Evolutionary conservation across 2,113 vertebrate species (phyloP).

Genomic region (Willisornis vidua): DNA sequence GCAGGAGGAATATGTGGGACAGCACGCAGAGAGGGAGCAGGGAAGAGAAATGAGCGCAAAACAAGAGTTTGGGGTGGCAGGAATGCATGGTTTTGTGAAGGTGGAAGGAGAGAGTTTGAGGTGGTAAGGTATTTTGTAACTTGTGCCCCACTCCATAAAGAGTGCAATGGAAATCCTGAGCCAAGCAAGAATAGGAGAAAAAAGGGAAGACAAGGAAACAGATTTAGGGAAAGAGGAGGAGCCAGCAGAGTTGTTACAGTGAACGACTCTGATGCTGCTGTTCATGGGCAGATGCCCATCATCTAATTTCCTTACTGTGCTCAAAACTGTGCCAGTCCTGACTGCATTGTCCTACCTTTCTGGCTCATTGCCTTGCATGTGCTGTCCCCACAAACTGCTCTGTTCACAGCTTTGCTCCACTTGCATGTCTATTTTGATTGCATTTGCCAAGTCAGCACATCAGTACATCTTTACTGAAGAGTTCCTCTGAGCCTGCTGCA

Average conservation of each 20-base stretch:
- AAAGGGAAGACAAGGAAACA: neutral
- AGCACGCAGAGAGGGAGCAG: fast-evolving
- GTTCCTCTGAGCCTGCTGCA: neutral
- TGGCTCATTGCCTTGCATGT: neutral
- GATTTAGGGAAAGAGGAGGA: neutral
- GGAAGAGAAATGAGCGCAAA: neutral
- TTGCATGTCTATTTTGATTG: neutral
- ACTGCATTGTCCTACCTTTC: fast-evolving
- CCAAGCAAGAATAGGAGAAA: neutral
- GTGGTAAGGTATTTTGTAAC: neutral
- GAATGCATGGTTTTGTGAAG: fast-evolving
- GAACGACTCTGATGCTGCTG: neutral
- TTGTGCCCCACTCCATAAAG: neutral
- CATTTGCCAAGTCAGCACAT: neutral
- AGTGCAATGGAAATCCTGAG: neutral
- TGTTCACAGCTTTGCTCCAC: neutral
- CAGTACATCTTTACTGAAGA: neutral
- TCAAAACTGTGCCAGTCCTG: neutral
- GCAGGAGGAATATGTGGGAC: neutral
- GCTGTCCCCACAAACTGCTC: neutral
- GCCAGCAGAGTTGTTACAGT: neutral
- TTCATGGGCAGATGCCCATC: neutral
- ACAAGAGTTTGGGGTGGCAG: neutral
- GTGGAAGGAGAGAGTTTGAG: neutral
- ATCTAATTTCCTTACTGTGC: fast-evolving